Conservation (phyloP, 2,888 invertebrate genomes). For the Apodemia mormo region DNA sequence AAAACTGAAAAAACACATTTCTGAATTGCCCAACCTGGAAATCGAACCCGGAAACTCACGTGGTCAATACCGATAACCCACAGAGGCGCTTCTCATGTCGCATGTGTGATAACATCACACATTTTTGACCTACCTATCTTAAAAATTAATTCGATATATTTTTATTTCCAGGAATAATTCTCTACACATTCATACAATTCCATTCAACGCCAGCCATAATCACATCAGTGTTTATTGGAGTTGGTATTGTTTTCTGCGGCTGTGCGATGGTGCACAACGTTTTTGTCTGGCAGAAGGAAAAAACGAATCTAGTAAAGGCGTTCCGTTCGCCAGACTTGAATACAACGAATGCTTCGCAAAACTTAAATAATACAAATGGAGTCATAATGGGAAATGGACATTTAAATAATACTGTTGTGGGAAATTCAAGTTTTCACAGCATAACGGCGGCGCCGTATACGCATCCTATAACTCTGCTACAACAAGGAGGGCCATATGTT, state of each 20-base stretch:
- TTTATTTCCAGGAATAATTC: slow-evolving; percentile 88
- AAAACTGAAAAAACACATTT: no score
- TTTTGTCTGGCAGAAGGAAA: slow-evolving; percentile 96
- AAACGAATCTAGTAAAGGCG: slow-evolving; percentile 90
- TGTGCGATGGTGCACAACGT: slow-evolving; percentile 97
- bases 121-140: no score
- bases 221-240: slow-evolving; percentile 92
- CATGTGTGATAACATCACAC: no score
- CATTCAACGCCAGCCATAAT: slow-evolving; percentile 95
- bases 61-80: no score
- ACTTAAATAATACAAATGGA: slow-evolving; percentile 64
- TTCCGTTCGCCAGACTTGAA: slow-evolving; percentile 63
- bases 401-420: slow-evolving; percentile 62
- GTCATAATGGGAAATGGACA: slow-evolving; percentile 66
- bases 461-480: slow-evolving; percentile 72
- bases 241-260: slow-evolving; percentile 95
- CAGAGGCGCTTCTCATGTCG: no score
- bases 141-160: slow-evolving; percentile 28
- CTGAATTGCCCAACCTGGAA: no score
- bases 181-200: slow-evolving; percentile 96
- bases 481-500: slow-evolving; percentile 81
- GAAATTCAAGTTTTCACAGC: slow-evolving; percentile 70
- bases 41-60: no score
- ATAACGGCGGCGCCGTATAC: slow-evolving; percentile 64
- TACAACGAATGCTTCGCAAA: slow-evolving; percentile 44